A percentile compares a stretch with the other conserved stretches of the same genome.
Conservation (phyloP, 2,888 invertebrate genomes). For the Acanthosepion pharaonis region DNA sequence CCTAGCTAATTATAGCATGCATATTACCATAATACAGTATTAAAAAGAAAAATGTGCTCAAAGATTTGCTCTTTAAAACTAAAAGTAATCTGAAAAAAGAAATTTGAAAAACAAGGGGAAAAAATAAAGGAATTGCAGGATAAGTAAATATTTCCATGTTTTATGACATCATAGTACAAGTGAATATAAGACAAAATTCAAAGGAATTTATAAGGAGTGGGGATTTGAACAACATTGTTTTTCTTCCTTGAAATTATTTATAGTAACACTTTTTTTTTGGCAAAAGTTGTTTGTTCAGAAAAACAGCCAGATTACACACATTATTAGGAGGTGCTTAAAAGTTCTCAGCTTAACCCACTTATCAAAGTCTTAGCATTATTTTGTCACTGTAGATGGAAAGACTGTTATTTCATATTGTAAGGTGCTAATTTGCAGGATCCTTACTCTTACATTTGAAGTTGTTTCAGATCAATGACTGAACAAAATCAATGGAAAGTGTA, state of each 20-base stretch:
- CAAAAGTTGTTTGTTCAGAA: not conserved
- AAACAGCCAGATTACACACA: not conserved
- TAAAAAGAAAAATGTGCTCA: no score
- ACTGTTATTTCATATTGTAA: no score
- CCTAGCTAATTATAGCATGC: no score
- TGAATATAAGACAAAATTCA: not conserved
- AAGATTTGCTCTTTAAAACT: not conserved
- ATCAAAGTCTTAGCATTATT: no score
- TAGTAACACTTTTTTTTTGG: not conserved
- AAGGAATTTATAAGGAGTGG: not conserved
- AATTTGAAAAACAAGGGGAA: not conserved
- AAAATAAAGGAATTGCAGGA: not conserved
- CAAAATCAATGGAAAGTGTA: no score
- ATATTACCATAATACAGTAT: no score
- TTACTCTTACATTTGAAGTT: no score
- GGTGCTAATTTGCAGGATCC: no score
- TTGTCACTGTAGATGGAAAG: no score
- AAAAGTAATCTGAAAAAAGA: not conserved
- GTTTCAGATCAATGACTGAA: no score
- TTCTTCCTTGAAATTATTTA: not conserved
- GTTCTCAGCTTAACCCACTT: no score
- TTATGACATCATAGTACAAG: not conserved
- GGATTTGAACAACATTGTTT: not conserved
- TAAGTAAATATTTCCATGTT: not conserved
- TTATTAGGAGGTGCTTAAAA: not conserved